phyloP scores from a whole-genome alignment of 2,797 vertebrate genomes.

The Bradypodion pumilum region DNA sequence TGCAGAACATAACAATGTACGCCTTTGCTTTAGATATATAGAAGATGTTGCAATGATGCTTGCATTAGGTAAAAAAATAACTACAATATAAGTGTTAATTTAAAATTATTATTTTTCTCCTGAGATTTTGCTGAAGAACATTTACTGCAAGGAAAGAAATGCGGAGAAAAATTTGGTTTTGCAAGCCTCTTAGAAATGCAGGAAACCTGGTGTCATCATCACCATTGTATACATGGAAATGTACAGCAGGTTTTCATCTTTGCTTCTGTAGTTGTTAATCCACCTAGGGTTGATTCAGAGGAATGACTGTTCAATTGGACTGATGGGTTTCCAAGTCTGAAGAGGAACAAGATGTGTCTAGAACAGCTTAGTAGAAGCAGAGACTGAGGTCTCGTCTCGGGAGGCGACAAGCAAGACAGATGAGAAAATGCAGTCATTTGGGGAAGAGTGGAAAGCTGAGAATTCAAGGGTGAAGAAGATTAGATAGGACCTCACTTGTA shows the following conservation, averaged over 20 bases:
- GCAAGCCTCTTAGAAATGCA: neutral
- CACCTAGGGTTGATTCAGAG: neutral
- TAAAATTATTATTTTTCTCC: too few relatives aligned
- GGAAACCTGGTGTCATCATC: neutral
- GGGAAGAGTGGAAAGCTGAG: neutral
- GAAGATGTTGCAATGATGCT: too few relatives aligned
- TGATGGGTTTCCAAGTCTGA: neutral
- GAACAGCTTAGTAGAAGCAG: neutral
- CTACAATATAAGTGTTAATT: too few relatives aligned
- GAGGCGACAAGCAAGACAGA: neutral
- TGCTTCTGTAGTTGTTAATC: neutral
- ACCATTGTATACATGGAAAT: too few relatives aligned
- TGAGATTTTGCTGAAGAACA: too few relatives aligned
- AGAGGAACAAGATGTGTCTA: neutral
- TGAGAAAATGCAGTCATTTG: neutral
- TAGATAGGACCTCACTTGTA: neutral
- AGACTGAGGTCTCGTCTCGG: neutral
- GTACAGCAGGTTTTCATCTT: neutral
- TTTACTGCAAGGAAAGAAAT: too few relatives aligned
- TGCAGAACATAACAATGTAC: too few relatives aligned
- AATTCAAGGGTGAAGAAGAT: neutral
- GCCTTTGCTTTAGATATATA: too few relatives aligned
- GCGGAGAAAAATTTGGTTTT: neutral
- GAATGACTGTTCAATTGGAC: neutral
- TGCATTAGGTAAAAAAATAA: too few relatives aligned